Evolutionary conservation across 2,113 vertebrate species (phyloP).

Genomic region (Tapirus terrestris): DNA sequence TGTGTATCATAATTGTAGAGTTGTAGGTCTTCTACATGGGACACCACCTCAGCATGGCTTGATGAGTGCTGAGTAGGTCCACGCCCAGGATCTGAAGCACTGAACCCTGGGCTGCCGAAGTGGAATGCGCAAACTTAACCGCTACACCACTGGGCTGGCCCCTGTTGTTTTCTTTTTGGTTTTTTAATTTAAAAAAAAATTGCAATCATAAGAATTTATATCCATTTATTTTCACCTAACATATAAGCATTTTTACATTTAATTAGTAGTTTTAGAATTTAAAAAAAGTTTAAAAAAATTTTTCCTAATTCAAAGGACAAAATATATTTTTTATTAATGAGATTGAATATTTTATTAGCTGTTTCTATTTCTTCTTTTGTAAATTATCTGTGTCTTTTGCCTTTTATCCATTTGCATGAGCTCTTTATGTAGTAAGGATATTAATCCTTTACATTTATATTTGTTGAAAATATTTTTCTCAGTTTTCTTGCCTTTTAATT

Average conservation of each 20-base stretch:
- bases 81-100: too few relatives aligned
- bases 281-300: neutral
- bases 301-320: neutral
- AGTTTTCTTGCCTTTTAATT: neutral
- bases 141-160: too few relatives aligned
- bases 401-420: neutral
- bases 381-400: neutral
- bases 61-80: too few relatives aligned
- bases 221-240: neutral
- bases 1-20: too few relatives aligned
- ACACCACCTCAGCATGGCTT: too few relatives aligned
- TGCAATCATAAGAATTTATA: neutral
- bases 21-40: too few relatives aligned
- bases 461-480: neutral
- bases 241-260: neutral
- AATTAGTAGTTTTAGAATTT: neutral
- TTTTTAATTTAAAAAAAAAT: neutral
- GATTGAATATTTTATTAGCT: neutral
- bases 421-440: neutral
- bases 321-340: neutral
- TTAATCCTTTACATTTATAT: neutral
- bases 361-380: neutral
- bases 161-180: neutral
- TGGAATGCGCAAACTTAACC: too few relatives aligned
- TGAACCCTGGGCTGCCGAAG: too few relatives aligned